Evolutionary conservation across 1,140 invertebrate species (phyloP).

Genomic region (Zelostemma sp.): DNA sequence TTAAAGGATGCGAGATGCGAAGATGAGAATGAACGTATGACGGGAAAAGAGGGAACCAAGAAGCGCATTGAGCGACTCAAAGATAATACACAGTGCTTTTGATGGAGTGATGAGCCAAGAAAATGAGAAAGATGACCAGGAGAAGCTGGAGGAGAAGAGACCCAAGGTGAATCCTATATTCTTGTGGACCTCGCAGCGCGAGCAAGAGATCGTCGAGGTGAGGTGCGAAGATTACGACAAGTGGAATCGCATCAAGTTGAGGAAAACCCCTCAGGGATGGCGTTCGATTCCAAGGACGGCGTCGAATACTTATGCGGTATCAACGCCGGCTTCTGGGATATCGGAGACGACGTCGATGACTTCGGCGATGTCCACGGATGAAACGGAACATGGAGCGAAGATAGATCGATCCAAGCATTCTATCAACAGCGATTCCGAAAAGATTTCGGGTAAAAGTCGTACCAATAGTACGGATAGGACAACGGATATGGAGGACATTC

Average conservation of each 20-base stretch:
- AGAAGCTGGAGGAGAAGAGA: slow-evolving; percentile 55
- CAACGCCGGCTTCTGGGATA: slow-evolving; percentile 31
- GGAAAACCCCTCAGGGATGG: slow-evolving; percentile 84
- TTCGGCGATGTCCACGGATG: slow-evolving; percentile 39
- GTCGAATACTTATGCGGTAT: slow-evolving; percentile 70
- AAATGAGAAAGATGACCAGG: slow-evolving; percentile 59
- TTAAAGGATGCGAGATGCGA: too few species aligned
- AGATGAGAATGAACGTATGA: not conserved
- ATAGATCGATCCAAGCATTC: slow-evolving; percentile 29
- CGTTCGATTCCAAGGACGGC: slow-evolving; percentile 82
- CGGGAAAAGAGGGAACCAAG: slow-evolving; percentile 4
- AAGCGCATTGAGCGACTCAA: slow-evolving; percentile 34
- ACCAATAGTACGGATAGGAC: slow-evolving; percentile 29
- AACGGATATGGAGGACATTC: slow-evolving; percentile 19
- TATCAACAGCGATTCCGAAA: slow-evolving; percentile 28
- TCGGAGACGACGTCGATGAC: slow-evolving; percentile 28
- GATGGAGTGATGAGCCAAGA: slow-evolving; percentile 67
- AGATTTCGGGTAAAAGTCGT: slow-evolving; percentile 19
- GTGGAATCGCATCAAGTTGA: slow-evolving; percentile 83
- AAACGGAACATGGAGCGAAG: slow-evolving; percentile 49
- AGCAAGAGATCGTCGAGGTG: slow-evolving; percentile 83
- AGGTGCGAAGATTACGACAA: slow-evolving; percentile 88
- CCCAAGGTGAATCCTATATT: slow-evolving; percentile 84
- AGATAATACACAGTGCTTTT: slow-evolving; percentile 58
- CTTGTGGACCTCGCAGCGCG: slow-evolving; percentile 82